These are phyloP conservation scores for Nothobranchius furzeri DNA, from an alignment of 2,113 vertebrate species.

Conservation along the genomic window DNA sequence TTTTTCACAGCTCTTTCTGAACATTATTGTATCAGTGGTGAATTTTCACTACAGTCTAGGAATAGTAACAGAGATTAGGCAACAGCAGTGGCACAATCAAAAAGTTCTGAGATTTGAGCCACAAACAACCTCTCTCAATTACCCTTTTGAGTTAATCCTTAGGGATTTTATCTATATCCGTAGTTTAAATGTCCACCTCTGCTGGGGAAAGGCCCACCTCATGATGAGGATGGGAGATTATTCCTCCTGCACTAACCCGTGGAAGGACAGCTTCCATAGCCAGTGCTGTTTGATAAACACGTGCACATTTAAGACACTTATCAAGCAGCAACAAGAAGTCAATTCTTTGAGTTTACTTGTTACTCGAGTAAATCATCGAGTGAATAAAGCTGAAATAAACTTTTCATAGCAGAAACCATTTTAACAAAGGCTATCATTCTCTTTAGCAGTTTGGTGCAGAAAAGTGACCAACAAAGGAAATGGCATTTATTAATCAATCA, in stretches of 20 bases:
- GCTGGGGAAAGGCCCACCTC: slow-evolving; percentile 27
- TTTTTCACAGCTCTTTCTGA: too few species aligned
- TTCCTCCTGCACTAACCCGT: slow-evolving; percentile 38
- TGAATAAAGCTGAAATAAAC: background rate
- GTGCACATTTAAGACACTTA: slow-evolving; percentile 1
- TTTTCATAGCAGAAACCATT: background rate
- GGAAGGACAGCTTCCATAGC: slow-evolving; percentile 25
- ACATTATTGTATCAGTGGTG: slow-evolving; percentile 12
- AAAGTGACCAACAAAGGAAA: background rate
- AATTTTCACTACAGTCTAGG: slow-evolving; percentile 29
- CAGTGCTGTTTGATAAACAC: background rate
- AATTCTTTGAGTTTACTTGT: too few species aligned
- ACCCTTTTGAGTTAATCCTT: slow-evolving; percentile 48
- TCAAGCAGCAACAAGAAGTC: background rate
- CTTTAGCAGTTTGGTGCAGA: background rate
- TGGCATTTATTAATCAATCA: too few species aligned
- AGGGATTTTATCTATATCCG: slow-evolving; percentile 57
- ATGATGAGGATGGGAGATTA: slow-evolving; percentile 48
- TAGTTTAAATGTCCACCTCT: slow-evolving; percentile 42
- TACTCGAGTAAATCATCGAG: background rate
- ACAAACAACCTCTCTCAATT: slow-evolving; percentile 54
- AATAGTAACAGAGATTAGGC: slow-evolving; percentile 39
- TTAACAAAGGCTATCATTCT: background rate
- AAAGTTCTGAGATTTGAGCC: slow-evolving; percentile 24
- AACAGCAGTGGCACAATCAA: slow-evolving; percentile 17